Evolutionary conservation across 2,113 vertebrate species (phyloP).

Genomic region (Micronycteris hirsuta): DNA sequence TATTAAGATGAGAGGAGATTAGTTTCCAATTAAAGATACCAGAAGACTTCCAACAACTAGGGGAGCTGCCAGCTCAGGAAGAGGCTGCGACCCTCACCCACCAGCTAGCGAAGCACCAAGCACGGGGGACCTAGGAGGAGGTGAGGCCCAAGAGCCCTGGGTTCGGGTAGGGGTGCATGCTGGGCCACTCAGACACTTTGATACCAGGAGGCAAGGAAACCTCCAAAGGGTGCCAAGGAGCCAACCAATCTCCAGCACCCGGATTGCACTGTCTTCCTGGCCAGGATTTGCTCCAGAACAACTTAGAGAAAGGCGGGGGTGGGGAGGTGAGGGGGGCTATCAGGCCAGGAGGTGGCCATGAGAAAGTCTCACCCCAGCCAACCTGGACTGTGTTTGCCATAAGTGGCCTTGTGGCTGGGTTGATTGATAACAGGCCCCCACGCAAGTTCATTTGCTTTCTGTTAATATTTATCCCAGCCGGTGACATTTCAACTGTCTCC

Average conservation of each 20-base stretch:
- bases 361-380: conserved; percentile 78
- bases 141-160: neutral
- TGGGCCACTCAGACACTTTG: rapidly evolving
- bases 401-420: conserved; percentile 86
- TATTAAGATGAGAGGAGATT: conserved; percentile 37
- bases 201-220: neutral
- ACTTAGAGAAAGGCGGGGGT: neutral
- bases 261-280: neutral
- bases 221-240: rapidly evolving
- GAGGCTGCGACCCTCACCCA: neutral
- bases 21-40: conserved; percentile 61
- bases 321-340: neutral
- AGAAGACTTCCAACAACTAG: neutral
- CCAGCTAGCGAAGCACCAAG: neutral
- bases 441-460: conserved; percentile 83
- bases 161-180: rapidly evolving
- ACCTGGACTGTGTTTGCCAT: conserved; percentile 79
- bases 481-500: conserved; percentile 57
- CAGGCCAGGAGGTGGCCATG: conserved; percentile 58
- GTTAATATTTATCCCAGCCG: conserved; percentile 89
- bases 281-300: neutral
- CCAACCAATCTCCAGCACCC: neutral
- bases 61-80: neutral
- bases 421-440: conserved; percentile 87
- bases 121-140: neutral